Percentiles rank a stretch among this genome's conserved stretches.
Conservation (phyloP, 1,140 invertebrate genomes). For the Andrena cerasifolii region DNA sequence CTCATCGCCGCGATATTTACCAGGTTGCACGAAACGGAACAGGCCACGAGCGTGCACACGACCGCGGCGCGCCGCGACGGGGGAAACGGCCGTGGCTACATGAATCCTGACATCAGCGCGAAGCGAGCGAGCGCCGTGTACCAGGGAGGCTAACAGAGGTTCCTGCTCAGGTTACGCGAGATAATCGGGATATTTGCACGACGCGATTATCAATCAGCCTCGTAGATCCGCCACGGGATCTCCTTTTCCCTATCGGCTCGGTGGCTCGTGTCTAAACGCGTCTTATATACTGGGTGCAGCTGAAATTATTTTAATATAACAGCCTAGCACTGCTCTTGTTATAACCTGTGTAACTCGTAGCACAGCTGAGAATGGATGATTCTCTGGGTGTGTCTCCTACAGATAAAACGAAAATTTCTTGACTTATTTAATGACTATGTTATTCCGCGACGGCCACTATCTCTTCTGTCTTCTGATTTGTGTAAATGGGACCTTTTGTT, state of each 20-base stretch:
- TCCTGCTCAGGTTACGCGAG: slow-evolving; percentile 49
- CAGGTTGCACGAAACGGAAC: background rate
- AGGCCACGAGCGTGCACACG: background rate
- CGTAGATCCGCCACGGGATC: background rate
- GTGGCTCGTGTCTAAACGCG: background rate
- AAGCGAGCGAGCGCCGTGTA: background rate
- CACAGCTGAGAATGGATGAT: too few species aligned
- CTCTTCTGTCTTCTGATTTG: too few species aligned
- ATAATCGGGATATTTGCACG: slow-evolving; percentile 63
- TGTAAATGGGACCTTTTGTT: too few species aligned
- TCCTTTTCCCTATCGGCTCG: background rate
- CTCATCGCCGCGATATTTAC: slow-evolving; percentile 23
- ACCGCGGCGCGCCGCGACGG: background rate
- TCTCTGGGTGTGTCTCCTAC: too few species aligned
- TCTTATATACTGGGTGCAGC: background rate
- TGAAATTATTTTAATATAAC: too few species aligned
- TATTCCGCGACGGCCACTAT: too few species aligned
- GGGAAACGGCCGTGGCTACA: background rate
- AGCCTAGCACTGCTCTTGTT: too few species aligned
- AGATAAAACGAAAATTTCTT: too few species aligned
- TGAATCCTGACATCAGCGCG: slow-evolving; percentile 5
- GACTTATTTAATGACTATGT: too few species aligned
- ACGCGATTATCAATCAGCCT: slow-evolving; percentile 59
- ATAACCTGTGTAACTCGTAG: too few species aligned
- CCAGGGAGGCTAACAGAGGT: background rate